Conservation (phyloP, 92 coral and sea anemone genomes). For the Zoanthus sociatus region DNA sequence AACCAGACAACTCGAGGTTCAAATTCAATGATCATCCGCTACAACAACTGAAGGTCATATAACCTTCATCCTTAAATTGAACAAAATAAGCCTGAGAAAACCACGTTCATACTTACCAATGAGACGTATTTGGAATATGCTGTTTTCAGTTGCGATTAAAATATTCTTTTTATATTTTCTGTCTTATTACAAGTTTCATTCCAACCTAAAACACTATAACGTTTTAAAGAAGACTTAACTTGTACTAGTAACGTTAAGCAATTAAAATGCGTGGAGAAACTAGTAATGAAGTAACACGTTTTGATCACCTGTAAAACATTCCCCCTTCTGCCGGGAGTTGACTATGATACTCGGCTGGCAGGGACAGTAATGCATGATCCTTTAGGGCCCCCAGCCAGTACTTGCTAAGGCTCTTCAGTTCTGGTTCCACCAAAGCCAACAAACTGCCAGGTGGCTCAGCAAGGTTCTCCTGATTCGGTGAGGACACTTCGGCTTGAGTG, state of each 20-base stretch:
- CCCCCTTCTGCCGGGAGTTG: constrained; percentile 97
- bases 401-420: constrained; percentile 87
- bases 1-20: too few species aligned
- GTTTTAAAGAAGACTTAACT: too few species aligned
- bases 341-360: constrained; percentile 89
- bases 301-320: constrained; percentile 89
- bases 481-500: constrained; percentile 57
- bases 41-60: too few species aligned
- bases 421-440: constrained; percentile 92
- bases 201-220: too few species aligned
- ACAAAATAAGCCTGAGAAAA: too few species aligned
- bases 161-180: too few species aligned
- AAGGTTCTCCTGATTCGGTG: constrained; percentile 71
- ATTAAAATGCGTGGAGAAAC: not conserved
- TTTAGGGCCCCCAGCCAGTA: constrained; percentile 99
- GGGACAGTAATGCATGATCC: constrained; percentile 93
- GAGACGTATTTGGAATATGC: too few species aligned
- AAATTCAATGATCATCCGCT: too few species aligned
- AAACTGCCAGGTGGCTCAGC: constrained; percentile 93
- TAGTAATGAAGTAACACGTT: not conserved
- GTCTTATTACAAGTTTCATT: too few species aligned
- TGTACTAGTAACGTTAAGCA: not conserved
- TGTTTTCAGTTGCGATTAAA: too few species aligned
- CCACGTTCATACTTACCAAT: too few species aligned
- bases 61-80: too few species aligned